Evolutionary conservation across 2,888 invertebrate species (phyloP).

Genomic region (Achlya flavicornis): DNA sequence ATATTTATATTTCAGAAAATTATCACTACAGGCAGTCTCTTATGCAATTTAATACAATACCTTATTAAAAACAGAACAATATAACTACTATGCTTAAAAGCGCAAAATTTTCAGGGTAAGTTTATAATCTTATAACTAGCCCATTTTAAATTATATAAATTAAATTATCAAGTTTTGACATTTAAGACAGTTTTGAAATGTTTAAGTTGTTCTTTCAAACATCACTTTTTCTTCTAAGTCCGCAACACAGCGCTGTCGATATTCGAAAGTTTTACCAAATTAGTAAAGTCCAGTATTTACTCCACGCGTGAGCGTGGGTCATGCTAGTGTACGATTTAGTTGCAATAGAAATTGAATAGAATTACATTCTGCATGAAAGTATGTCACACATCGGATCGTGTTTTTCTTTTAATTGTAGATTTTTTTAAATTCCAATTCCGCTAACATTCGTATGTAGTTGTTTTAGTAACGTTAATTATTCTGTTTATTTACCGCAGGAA

Average conservation of each 20-base stretch:
- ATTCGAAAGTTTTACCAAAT: constrained; percentile 15
- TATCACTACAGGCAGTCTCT: constrained; percentile 11
- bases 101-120: constrained; percentile 35
- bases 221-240: constrained; percentile 48
- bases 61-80: constrained; percentile 30
- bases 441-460: constrained; percentile 3
- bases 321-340: constrained; percentile 54
- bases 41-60: constrained; percentile 16
- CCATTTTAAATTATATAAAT: constrained; percentile 7
- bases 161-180: not conserved
- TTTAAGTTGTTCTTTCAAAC: constrained; percentile 56
- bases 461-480: not conserved
- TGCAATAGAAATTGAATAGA: constrained; percentile 5
- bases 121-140: constrained; percentile 10
- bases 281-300: constrained; percentile 17
- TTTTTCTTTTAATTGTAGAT: not conserved
- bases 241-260: constrained; percentile 65
- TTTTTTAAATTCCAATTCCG: not conserved
- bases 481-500: not conserved
- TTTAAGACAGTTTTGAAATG: not conserved
- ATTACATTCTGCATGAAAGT: not conserved
- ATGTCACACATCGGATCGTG: not conserved
- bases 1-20: constrained; percentile 8
- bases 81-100: constrained; percentile 23
- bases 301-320: constrained; percentile 37